These are phyloP conservation scores for Monochamus alternatus DNA, from an alignment of 2,888 invertebrate species.

Conservation along the genomic window DNA sequence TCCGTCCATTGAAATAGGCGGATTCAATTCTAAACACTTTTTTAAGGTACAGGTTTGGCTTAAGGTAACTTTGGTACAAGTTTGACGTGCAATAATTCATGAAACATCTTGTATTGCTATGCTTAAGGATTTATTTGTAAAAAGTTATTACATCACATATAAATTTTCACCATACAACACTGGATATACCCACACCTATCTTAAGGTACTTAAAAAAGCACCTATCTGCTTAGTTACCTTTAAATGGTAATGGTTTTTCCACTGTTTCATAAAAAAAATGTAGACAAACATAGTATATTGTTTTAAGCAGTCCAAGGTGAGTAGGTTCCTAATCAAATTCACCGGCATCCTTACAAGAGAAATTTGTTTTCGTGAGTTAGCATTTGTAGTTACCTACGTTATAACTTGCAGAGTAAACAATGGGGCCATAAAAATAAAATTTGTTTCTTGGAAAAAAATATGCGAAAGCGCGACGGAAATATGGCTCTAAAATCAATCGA, in stretches of 20 bases:
- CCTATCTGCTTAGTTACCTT: too few species aligned
- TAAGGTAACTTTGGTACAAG: too few species aligned
- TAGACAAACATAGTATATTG: conserved; percentile 22
- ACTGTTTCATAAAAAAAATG: conserved; percentile 12
- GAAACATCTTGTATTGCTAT: too few species aligned
- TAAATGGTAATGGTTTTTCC: conserved; percentile 19
- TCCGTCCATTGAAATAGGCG: too few species aligned
- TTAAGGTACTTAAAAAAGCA: neutral
- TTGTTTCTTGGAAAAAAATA: conserved; percentile 48
- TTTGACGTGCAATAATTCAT: too few species aligned
- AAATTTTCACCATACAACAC: neutral
- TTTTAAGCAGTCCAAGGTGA: conserved; percentile 26
- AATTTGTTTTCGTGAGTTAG: conserved; percentile 16
- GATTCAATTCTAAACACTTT: too few species aligned
- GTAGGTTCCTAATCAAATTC: conserved; percentile 1
- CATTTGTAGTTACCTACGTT: conserved; percentile 8
- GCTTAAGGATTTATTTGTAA: neutral
- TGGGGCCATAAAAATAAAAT: conserved; percentile 32
- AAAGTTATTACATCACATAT: neutral
- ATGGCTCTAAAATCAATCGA: conserved; percentile 60
- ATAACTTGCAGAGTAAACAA: conserved; percentile 38
- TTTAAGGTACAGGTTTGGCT: too few species aligned
- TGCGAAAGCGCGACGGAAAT: conserved; percentile 55
- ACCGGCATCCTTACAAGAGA: neutral
- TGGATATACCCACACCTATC: neutral